These are phyloP conservation scores for Colossoma macropomum DNA, from an alignment of 2,113 vertebrate species.

Conservation along the genomic window DNA sequence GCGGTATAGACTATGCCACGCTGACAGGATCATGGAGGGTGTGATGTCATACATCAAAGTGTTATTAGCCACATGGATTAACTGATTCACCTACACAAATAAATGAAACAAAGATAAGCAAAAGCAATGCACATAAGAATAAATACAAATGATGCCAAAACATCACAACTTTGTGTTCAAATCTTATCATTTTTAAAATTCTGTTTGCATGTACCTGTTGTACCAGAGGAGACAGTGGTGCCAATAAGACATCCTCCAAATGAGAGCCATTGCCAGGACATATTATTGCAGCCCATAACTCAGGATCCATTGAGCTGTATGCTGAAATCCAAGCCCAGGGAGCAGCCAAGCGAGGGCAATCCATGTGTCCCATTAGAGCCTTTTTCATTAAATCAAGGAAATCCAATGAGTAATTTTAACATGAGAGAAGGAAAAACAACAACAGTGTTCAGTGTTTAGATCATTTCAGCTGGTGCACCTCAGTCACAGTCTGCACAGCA, in stretches of 20 bases:
- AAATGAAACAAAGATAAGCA: not conserved
- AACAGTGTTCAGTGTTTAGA: not conserved
- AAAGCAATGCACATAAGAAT: not conserved
- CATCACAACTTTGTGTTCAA: not conserved
- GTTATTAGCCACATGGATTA: conserved; percentile 53
- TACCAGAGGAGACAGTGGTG: conserved; percentile 58
- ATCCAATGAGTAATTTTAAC: not conserved
- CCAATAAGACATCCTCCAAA: conserved; percentile 50
- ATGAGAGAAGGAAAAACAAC: not conserved
- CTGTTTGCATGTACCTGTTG: conserved; percentile 57
- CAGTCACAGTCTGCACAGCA: conserved; percentile 43
- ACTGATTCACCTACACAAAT: conserved; percentile 41
- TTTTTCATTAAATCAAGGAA: conserved; percentile 2
- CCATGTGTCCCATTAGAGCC: not conserved
- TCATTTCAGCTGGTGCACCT: conserved; percentile 57
- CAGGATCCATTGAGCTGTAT: conserved; percentile 49
- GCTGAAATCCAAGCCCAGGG: conserved; percentile 68
- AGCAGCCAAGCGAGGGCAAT: conserved; percentile 62
- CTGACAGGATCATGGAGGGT: conserved; percentile 69
- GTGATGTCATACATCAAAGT: conserved; percentile 57
- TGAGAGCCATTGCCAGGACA: conserved; percentile 60
- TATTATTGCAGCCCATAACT: conserved; percentile 60
- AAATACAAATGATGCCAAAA: not conserved
- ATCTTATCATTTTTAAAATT: not conserved
- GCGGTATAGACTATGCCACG: conserved; percentile 67